A percentile compares a stretch with the other conserved stretches of the same genome.
Evolutionary conservation across 2,113 vertebrate species (phyloP).

Genomic region (Seriola rivoliana): DNA sequence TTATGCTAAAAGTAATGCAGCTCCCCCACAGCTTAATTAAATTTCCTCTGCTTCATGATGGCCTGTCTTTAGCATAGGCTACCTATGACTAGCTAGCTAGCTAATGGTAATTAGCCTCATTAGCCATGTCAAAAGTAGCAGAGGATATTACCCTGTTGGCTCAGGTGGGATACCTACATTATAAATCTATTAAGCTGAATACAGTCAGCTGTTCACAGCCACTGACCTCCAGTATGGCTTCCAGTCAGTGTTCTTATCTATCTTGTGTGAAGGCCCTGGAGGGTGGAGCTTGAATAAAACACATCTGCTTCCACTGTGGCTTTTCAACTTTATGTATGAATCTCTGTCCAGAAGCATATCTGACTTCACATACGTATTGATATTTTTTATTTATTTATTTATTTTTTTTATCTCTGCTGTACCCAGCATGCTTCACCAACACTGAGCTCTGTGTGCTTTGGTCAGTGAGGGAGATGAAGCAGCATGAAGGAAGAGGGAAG

Average conservation of each 20-base stretch:
- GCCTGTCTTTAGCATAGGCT: no score
- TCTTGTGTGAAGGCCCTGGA: neutral
- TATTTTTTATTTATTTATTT: neutral
- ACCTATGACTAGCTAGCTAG: no score
- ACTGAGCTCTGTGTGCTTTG: neutral
- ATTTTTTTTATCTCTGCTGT: neutral
- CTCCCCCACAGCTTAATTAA: no score
- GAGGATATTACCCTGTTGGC: no score
- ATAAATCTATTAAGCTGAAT: no score
- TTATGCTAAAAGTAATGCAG: no score
- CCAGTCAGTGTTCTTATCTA: neutral
- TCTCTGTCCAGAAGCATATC: neutral
- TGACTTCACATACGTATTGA: neutral
- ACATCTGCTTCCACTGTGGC: neutral
- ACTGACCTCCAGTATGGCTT: neutral
- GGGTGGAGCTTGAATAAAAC: neutral
- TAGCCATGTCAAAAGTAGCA: neutral
- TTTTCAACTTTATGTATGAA: conserved; percentile 1
- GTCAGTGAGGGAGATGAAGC: neutral
- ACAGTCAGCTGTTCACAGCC: neutral
- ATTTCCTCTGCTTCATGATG: no score
- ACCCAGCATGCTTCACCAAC: neutral
- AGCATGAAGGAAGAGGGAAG: neutral
- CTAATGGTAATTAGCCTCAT: no score
- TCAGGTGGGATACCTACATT: no score